Evolutionary conservation across 1,140 invertebrate species (phyloP), one percentile per base, ranked within the genome.

Genomic region (Eriocheir sinensis): DNA sequence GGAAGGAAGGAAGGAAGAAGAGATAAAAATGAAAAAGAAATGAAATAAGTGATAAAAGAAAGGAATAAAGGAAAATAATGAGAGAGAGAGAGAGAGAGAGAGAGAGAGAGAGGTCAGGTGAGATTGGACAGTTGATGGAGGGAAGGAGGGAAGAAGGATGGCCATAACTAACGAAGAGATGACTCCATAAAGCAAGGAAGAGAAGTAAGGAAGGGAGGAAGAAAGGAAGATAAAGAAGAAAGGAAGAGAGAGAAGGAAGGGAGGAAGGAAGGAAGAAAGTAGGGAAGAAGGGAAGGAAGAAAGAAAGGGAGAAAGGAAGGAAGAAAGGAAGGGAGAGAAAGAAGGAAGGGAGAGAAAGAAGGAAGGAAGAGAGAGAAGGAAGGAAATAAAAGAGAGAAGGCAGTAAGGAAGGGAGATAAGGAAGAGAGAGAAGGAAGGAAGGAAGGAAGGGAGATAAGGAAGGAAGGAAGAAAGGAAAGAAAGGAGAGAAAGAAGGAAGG

Each of bases 111-210:
- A 48, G 79, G 85, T 2, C n/a, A 94, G 38, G 60, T 3, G 27
- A 27, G 60, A 30, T 3, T n/a, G 86, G 30, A 89, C 30, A 44
- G 60, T 27, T n/a, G 81, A 91, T n/a, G 8, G 86, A 44, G 38
- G 85, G 32, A 34, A 40, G 38, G 79, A 44, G 48, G 36, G 48
- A 93, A 60, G 80, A 80, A 44, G 79, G 85, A 93, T 48, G 88
- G 41, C 86, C 4, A 15, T 4, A 48, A 48, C 4, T 6, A 48
- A 48, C 4, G 44, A 48, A 48, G n/a, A n/a, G n/a, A n/a, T n/a
- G n/a, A n/a, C n/a, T n/a, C n/a, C n/a, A n/a, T n/a, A n/a, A 48
- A 48, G 44, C 44, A 48, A 48, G 79, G 81, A 93, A 85, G 88
- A 41, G 89, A 89, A 44, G 41, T 12, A 53, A 38, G n/a, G 17